A percentile compares a stretch with the other conserved stretches of the same genome.
phyloP scores from a whole-genome alignment of 2,797 vertebrate species.

The Spondyliosoma cantharus region DNA sequence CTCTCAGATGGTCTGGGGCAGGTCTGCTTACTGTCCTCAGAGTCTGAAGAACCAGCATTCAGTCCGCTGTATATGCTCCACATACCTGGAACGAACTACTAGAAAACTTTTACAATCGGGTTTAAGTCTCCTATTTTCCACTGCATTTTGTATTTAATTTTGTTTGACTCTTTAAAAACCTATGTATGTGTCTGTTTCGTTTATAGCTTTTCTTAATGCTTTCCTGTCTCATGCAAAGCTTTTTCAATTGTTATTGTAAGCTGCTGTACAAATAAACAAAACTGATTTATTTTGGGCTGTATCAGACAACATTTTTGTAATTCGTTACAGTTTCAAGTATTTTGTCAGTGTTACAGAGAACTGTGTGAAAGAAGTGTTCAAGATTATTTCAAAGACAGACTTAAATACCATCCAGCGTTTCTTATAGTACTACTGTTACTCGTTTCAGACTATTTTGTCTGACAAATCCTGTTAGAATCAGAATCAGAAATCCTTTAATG shows the following conservation, averaged over 20 bases:
- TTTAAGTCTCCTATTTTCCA: too few relatives aligned
- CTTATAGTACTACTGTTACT: neutral
- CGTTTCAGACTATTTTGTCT: constrained; percentile 1
- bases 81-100: neutral
- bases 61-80: too few relatives aligned
- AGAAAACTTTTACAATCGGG: neutral
- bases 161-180: neutral
- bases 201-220: neutral
- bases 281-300: neutral
- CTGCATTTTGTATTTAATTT: too few relatives aligned
- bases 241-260: neutral
- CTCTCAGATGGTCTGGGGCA: neutral
- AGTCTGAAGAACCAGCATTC: neutral
- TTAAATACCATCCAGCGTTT: neutral
- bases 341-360: neutral
- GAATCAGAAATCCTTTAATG: too few relatives aligned
- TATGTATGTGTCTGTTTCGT: neutral
- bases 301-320: neutral
- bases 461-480: too few relatives aligned
- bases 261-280: neutral
- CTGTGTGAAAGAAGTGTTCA: neutral
- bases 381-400: neutral
- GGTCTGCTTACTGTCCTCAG: neutral
- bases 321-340: too few relatives aligned
- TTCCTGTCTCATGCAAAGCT: neutral